These are phyloP conservation scores for Cerastis leucographa DNA, from an alignment of 2,888 invertebrate genomes.

Conservation along the genomic window DNA sequence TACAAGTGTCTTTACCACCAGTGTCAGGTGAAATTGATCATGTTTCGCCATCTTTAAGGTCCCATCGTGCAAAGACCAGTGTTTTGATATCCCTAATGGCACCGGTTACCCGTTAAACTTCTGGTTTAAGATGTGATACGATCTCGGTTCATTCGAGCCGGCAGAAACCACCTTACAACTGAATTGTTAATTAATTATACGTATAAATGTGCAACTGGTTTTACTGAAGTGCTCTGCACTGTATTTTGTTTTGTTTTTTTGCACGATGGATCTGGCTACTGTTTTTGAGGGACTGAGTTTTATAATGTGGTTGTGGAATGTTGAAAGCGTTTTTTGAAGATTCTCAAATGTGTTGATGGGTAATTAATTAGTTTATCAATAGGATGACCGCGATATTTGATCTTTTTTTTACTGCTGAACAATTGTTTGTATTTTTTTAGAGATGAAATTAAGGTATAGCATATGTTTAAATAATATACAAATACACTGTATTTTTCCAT, in stretches of 20 bases:
- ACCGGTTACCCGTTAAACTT: conserved; percentile 52
- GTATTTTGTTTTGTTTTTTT: conserved; percentile 8
- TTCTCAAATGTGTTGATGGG: not conserved
- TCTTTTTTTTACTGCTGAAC: too few species aligned
- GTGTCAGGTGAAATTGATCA: conserved; percentile 8
- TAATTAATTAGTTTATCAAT: not conserved
- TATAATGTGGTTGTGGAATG: not conserved
- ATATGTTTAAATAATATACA: not conserved
- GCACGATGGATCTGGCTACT: conserved; percentile 26
- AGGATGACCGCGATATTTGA: not conserved
- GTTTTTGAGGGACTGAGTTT: conserved; percentile 23
- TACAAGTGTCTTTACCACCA: not conserved
- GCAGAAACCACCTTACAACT: conserved; percentile 49
- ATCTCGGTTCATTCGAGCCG: conserved; percentile 45
- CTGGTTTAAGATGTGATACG: conserved; percentile 61
- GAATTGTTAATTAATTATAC: conserved; percentile 65
- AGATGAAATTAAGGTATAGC: not conserved
- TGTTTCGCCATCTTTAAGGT: conserved; percentile 17
- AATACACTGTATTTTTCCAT: not conserved
- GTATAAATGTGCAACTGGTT: conserved; percentile 61
- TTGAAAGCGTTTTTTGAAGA: too few species aligned
- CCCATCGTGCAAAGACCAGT: conserved; percentile 39
- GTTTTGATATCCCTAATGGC: conserved; percentile 49
- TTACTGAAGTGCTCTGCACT: conserved; percentile 20
- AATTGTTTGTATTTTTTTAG: not conserved